Base-by-base conservation (phyloP, 2,888 invertebrate species). In the Deroplatys truncata region DNA sequence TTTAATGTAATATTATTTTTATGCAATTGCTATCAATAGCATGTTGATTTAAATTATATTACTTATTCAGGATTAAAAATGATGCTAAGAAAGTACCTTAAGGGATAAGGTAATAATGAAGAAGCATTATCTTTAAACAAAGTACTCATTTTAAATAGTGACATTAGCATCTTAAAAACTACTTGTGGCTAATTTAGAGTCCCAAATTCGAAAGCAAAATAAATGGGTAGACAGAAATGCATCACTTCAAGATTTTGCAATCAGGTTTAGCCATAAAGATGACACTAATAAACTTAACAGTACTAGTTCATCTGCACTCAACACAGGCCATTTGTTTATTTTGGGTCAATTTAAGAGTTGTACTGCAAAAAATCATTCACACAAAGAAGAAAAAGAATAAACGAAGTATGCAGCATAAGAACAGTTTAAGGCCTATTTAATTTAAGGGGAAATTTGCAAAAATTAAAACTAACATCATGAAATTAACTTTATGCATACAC, bases 401-500 rank as follows among this genome's bases (percentile, higher is more conserved):
- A 4, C 20, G 20, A 72, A 16, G 25, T 72, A 72, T 72, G 56
- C 56, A 72, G 56, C 56, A 72, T 72, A 20, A 72, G 56, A 20
- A 72, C 56, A 72, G 25, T 16, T 72, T 72, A 20, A 72, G 56
- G 20, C 25, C 56, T 25, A 20, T 20, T 72, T 72, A 20, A 72
- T 9, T 72, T 72, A 20, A 20, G 56, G 56, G 56, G 56, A 25
- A 72, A 72, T 16, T 72, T 72, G 16, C 20, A 16, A 20, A 72
- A 72, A 72, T 72, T 72, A 72, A 20, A 72, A 20, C 5, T 72
- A 20, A 72, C 20, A 20, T 72, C 20, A 20, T 72, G 56, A 90
- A 89, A 86, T 89, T 85, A 88, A 56, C 84, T 88, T 83, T 56
- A 91, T 90, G 88, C 88, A 90, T 90, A 91, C 91, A 91, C 90